Conservation (phyloP, 2,113 vertebrate genomes). For the Thalassarche chlororhynchos region DNA sequence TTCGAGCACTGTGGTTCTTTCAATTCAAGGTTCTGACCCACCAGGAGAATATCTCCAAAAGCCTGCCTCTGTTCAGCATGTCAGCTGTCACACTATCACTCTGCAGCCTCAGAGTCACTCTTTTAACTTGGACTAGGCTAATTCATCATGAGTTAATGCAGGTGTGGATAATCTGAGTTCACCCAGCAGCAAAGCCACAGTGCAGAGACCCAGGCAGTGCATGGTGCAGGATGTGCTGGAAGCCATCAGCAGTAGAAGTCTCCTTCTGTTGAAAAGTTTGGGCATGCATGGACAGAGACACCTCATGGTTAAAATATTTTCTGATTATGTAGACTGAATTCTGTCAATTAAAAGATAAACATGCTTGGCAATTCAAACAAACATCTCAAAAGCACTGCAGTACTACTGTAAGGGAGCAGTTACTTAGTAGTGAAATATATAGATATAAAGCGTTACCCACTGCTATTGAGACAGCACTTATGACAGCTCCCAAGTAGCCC, state of each 20-base stretch:
- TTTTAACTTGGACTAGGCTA: background rate
- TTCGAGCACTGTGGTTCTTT: background rate
- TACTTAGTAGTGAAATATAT: background rate
- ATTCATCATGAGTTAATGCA: background rate
- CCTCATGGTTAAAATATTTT: background rate
- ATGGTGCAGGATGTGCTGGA: background rate
- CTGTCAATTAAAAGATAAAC: background rate
- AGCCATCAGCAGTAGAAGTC: background rate
- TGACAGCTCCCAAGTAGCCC: conserved; percentile 91
- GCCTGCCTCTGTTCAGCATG: background rate
- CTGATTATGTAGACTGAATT: background rate
- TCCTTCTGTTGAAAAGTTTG: background rate
- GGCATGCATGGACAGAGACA: background rate
- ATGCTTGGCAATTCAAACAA: background rate
- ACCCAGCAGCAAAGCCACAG: background rate
- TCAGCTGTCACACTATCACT: background rate
- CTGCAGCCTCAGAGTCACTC: background rate
- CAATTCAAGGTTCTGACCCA: background rate
- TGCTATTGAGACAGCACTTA: conserved; percentile 92
- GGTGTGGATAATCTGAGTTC: fast-evolving
- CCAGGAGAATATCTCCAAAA: background rate
- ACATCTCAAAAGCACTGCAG: background rate
- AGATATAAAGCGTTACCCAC: conserved; percentile 80
- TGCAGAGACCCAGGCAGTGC: background rate
- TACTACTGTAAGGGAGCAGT: background rate